Percentiles rank a stretch among this genome's conserved stretches.
Evolutionary conservation across 2,113 vertebrate species (phyloP).

Genomic region (Gallinago undulata): DNA sequence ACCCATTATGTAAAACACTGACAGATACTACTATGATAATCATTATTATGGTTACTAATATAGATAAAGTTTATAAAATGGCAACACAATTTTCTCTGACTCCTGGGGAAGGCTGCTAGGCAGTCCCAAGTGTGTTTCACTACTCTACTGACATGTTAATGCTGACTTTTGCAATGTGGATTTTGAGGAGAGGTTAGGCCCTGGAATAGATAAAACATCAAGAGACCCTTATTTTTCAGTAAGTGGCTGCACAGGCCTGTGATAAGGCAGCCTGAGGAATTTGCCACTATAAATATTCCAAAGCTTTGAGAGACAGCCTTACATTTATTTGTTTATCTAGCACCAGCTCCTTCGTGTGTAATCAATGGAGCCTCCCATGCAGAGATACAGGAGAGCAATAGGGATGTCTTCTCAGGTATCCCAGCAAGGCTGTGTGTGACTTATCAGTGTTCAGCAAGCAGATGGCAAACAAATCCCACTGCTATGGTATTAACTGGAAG

Average conservation of each 20-base stretch:
- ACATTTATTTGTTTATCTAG: not conserved
- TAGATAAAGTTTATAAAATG: not conserved
- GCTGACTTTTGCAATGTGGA: not conserved
- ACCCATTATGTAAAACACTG: not conserved
- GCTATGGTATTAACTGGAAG: not conserved
- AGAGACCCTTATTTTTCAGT: conserved; percentile 10
- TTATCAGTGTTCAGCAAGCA: not conserved
- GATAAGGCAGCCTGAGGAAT: conserved; percentile 6
- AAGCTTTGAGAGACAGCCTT: not conserved
- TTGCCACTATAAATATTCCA: not conserved
- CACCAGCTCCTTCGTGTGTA: not conserved
- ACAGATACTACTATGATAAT: not conserved
- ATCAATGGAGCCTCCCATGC: not conserved
- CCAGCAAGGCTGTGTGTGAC: not conserved
- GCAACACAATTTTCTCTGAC: not conserved
- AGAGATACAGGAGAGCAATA: not conserved
- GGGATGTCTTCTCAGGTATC: not conserved
- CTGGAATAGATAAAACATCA: not conserved
- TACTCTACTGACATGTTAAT: not conserved
- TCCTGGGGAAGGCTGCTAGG: not conserved
- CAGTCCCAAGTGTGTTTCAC: not conserved
- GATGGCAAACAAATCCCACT: not conserved
- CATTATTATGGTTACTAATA: not conserved
- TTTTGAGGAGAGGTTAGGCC: not conserved
- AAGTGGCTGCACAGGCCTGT: not conserved